These are phyloP conservation scores for Pinctada fucata DNA, from an alignment of 2,888 invertebrate genomes.

Conservation along the genomic window DNA sequence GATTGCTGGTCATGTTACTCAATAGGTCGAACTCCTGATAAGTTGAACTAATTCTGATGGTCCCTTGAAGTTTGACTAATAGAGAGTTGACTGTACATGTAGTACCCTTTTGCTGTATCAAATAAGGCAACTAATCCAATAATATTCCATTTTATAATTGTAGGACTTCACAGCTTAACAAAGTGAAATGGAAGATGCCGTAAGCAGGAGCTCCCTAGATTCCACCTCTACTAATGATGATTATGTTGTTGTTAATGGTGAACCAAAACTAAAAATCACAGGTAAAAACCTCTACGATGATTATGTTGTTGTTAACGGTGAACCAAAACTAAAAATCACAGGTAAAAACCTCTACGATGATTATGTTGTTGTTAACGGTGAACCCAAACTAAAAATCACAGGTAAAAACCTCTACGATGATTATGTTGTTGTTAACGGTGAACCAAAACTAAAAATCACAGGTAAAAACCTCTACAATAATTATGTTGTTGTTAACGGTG, in stretches of 20 bases:
- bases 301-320: constrained; percentile 83
- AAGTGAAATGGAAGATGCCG: constrained; percentile 73
- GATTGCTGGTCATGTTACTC: no score
- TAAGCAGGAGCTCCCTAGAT: constrained; percentile 84
- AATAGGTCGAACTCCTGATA: no score
- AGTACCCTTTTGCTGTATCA: no score
- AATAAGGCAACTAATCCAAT: no score
- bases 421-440: constrained; percentile 83
- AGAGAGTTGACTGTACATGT: no score
- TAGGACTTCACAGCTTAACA: no score
- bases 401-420: constrained; percentile 79
- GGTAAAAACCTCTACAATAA: no score
- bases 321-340: constrained; percentile 82
- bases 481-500: no score
- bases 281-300: constrained; percentile 79
- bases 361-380: constrained; percentile 83
- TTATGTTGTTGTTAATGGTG: constrained; percentile 83
- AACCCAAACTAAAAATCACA: constrained; percentile 82
- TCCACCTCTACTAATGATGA: constrained; percentile 84
- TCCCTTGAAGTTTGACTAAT: no score
- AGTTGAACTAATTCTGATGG: no score
- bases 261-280: constrained; percentile 82
- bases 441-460: constrained; percentile 79
- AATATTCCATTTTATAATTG: no score
- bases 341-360: constrained; percentile 79